Evolutionary conservation across 2,888 invertebrate genomes (phyloP).

Genomic region (Epinotia nisella): DNA sequence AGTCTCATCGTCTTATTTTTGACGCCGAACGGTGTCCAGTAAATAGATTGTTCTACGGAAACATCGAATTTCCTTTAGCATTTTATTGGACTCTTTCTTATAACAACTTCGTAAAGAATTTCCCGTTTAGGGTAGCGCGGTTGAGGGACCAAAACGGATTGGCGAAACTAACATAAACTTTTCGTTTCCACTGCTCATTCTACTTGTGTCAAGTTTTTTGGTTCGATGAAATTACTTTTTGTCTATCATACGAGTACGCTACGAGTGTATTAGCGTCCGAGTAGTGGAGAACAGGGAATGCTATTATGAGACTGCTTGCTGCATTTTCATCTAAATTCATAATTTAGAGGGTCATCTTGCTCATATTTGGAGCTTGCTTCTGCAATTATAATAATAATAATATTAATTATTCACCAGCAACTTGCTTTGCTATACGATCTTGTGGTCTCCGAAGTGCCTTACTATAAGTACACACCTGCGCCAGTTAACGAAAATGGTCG

Average conservation of each 20-base stretch:
- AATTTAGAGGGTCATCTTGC: no score
- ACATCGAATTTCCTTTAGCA: constrained; percentile 68
- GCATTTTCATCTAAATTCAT: no score
- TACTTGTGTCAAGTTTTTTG: constrained; percentile 35
- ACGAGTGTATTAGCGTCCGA: background rate
- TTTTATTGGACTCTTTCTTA: constrained; percentile 74
- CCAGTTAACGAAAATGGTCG: no score
- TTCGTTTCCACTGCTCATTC: constrained; percentile 35
- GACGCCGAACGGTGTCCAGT: constrained; percentile 72
- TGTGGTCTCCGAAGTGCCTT: no score
- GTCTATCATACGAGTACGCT: background rate
- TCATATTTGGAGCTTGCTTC: no score
- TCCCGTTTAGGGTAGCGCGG: constrained; percentile 52
- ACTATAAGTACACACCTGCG: no score
- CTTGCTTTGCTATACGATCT: no score
- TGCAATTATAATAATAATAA: no score
- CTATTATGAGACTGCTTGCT: background rate
- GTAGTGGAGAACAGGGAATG: background rate
- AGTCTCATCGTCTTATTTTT: constrained; percentile 48
- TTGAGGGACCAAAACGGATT: constrained; percentile 52
- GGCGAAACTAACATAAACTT: constrained; percentile 48
- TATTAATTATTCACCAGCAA: no score
- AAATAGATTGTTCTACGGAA: constrained; percentile 74
- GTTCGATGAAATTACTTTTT: constrained; percentile 37
- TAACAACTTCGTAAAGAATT: constrained; percentile 71